A percentile compares a stretch with the other conserved stretches of the same genome.
Conservation (phyloP, 2,888 invertebrate species). For the Napeogenes sylphis region DNA sequence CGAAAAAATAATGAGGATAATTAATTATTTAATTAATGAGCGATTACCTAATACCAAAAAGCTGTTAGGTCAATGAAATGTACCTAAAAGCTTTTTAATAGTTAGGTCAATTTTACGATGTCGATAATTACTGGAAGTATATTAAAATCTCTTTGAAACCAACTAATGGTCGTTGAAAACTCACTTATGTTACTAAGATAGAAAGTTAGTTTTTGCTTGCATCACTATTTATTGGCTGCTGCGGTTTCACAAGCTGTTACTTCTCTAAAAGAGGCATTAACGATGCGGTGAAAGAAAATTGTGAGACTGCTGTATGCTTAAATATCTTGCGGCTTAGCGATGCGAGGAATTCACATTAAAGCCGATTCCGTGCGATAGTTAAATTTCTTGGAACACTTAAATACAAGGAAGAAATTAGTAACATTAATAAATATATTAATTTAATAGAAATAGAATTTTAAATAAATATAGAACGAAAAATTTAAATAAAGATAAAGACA, state of each 20-base stretch:
- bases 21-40: too few relatives aligned
- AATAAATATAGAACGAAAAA: too few relatives aligned
- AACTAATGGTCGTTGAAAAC: not conserved
- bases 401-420: too few relatives aligned
- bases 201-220: slow-evolving; percentile 8
- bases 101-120: slow-evolving; percentile 11
- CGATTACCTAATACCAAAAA: too few relatives aligned
- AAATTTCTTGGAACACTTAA: not conserved
- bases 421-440: too few relatives aligned
- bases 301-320: not conserved
- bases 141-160: slow-evolving; percentile 18
- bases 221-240: slow-evolving; percentile 13
- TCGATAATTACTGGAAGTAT: slow-evolving; percentile 19
- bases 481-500: too few relatives aligned
- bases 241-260: slow-evolving; percentile 13
- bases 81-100: too few relatives aligned
- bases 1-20: too few relatives aligned
- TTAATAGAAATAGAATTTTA: too few relatives aligned
- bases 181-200: not conserved
- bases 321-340: not conserved
- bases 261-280: slow-evolving; percentile 15
- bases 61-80: too few relatives aligned
- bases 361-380: not conserved
- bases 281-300: slow-evolving; percentile 14
- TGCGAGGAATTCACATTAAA: not conserved